phyloP scores from a whole-genome alignment of 1,140 invertebrate genomes.

The Scaptomyza montana region DNA sequence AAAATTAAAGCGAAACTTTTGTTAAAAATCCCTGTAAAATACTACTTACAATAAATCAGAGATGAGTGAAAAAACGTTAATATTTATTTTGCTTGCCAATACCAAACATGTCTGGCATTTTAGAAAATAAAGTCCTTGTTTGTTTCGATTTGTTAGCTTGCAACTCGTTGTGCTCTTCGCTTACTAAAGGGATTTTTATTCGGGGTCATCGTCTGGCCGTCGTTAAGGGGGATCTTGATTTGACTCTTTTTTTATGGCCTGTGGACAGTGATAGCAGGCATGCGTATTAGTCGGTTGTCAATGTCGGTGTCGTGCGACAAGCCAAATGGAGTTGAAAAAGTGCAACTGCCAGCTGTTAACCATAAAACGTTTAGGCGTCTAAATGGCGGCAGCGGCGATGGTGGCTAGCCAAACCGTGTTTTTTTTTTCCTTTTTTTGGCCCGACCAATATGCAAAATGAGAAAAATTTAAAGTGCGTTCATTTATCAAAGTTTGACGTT shows the following conservation, averaged over 20 bases:
- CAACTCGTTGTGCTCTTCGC: constrained; percentile 21
- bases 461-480: constrained; percentile 24
- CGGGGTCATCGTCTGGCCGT: constrained; percentile 11
- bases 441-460: constrained; percentile 26
- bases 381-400: background rate
- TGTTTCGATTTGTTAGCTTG: constrained; percentile 15
- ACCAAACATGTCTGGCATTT: background rate
- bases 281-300: constrained; percentile 44
- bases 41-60: no score
- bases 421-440: background rate
- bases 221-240: constrained; percentile 36
- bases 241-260: constrained; percentile 49
- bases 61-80: no score
- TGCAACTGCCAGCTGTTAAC: constrained; percentile 56
- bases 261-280: constrained; percentile 37
- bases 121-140: constrained; percentile 12
- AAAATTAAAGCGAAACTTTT: no score
- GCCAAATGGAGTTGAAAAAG: constrained; percentile 73
- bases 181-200: constrained; percentile 12
- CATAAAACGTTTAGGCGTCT: constrained; percentile 2
- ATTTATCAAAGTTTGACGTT: constrained; percentile 73
- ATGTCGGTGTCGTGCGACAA: background rate
- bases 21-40: no score
- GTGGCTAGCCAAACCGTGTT: constrained; percentile 3
- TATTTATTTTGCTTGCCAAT: no score